A percentile compares a stretch with the other conserved stretches of the same genome.
These are phyloP conservation scores for Drosophila peninsularis DNA, from an alignment of 2,888 invertebrate genomes.

Conservation along the genomic window DNA sequence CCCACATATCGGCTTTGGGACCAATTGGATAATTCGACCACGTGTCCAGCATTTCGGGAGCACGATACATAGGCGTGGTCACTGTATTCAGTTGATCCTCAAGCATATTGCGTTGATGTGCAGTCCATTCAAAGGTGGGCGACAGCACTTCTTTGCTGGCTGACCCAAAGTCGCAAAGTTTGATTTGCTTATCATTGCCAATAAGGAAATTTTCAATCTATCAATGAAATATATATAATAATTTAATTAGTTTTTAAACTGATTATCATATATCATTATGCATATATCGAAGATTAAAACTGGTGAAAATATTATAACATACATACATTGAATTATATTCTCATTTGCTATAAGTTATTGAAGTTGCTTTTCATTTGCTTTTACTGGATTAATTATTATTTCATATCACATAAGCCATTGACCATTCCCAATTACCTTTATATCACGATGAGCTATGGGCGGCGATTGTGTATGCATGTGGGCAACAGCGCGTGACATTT, in stretches of 20 bases:
- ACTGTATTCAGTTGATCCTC: constrained; percentile 90
- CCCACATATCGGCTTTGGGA: constrained; percentile 97
- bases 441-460: constrained; percentile 97
- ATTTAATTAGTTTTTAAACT: not conserved
- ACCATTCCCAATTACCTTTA: constrained; percentile 88
- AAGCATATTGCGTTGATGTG: constrained; percentile 93
- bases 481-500: constrained; percentile 94
- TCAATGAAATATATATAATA: not conserved
- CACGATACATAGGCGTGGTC: constrained; percentile 97
- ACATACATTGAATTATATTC: not conserved
- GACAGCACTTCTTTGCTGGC: constrained; percentile 92
- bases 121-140: constrained; percentile 96
- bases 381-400: not conserved
- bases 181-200: constrained; percentile 93
- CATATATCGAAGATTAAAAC: not conserved
- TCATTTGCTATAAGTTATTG: not conserved
- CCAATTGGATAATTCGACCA: constrained; percentile 98
- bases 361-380: not conserved
- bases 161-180: constrained; percentile 99
- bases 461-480: constrained; percentile 96
- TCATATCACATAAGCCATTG: not conserved
- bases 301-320: not conserved
- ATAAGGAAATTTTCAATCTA: constrained; percentile 96
- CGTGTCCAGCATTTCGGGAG: constrained; percentile 99
- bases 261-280: not conserved